These are phyloP conservation scores for Ectemnius continuus DNA, from an alignment of 2,888 invertebrate genomes.

Conservation along the genomic window DNA sequence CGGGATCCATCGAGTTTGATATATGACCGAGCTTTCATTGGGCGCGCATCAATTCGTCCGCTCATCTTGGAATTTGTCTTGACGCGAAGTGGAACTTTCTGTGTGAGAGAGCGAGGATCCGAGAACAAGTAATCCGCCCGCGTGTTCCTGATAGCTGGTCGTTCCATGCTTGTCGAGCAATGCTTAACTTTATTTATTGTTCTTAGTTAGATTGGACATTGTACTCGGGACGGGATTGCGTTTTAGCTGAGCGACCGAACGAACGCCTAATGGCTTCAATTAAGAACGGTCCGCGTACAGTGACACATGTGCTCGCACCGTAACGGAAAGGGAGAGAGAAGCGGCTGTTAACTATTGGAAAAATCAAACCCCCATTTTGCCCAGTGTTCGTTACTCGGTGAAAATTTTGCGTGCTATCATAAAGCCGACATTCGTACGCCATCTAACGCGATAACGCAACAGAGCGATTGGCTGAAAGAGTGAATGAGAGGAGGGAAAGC, in stretches of 20 bases:
- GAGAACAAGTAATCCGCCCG: not conserved
- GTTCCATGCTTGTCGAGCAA: not conserved
- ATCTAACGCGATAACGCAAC: conserved; percentile 3
- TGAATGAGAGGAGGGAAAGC: not conserved
- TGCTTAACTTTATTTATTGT: not conserved
- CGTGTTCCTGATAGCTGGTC: not conserved
- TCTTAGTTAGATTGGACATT: not conserved
- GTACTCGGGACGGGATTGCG: not conserved
- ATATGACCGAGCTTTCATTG: not conserved
- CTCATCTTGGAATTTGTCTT: not conserved
- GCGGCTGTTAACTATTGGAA: not conserved
- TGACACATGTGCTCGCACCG: no score
- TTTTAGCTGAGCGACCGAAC: not conserved
- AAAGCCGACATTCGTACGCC: conserved; percentile 2
- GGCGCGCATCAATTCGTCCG: no score
- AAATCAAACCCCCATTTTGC: not conserved
- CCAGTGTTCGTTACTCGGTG: not conserved
- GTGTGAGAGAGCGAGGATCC: not conserved
- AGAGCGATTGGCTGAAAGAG: not conserved
- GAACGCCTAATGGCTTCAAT: conserved; percentile 1
- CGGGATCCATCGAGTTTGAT: conserved; percentile 3
- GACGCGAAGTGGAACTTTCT: not conserved
- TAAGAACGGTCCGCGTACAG: not conserved
- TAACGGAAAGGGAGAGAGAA: no score
- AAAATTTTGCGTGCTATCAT: not conserved